Base-by-base conservation (phyloP, 2,113 vertebrate genomes). In the Mugil cephalus region DNA sequence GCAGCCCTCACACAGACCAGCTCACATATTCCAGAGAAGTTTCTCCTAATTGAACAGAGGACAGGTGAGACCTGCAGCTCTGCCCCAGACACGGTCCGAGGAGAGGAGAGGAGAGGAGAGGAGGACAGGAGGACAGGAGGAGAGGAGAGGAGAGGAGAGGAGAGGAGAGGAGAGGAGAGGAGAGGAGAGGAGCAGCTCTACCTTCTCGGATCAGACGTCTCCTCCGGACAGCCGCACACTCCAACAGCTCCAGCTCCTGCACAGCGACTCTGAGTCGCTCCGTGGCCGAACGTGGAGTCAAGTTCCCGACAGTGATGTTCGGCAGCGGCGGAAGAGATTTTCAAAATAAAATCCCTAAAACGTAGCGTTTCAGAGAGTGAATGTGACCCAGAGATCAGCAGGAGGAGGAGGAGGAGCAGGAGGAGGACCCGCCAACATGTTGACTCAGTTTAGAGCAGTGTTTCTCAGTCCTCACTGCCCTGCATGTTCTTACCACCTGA, bases 141-240 rank as follows among this genome's bases (percentile, higher is more conserved):
- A 30, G 24, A 30, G 24, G 5, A 5, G 24, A 30, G 24, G 3
- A 30, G 24, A 30, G n/a, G 19, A 8, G 46, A 69, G 38, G 59
- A 43, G 55, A n/a, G 24, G 8, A n/a, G 13, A 43, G 14, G 14
- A 62, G 42, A 56, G 13, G 2, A 14, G 9, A 30, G 24, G 24
- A 30, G 18, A 38, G 11, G 45, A 1, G 7, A n/a, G 40, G 21
- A 64, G 40, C 63, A 39, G 72, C 1, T n/a, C 2, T 83, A 83
- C 84, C 84, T 87, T 50, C 77, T 86, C 77, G 46, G 73, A 74
- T 70, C 84, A 77, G 17, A 52, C 6, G 79, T 38, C 24, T 30
- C 64, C 84, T 77, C 77, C 50, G 61, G 51, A 70, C 80, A 43
- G 75, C 76, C 69, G 68, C 1, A 30, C 24, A 30, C 24, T 10